phyloP scores from a whole-genome alignment of 2,113 vertebrate species.

The Hippocampus zosterae region DNA sequence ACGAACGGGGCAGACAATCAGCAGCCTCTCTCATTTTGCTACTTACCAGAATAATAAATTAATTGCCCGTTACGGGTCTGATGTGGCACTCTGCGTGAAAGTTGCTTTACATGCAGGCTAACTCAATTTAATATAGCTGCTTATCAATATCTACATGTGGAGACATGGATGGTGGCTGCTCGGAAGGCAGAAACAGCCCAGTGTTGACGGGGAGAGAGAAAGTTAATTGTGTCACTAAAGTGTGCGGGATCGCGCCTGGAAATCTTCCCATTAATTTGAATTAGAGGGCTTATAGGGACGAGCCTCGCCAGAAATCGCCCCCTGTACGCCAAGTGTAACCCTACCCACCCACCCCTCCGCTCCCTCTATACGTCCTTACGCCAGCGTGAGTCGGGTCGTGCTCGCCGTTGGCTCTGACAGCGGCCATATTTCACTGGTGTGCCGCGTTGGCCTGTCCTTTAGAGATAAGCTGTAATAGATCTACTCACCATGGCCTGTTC shows the following conservation, averaged over 20 bases:
- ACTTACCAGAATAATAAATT: neutral
- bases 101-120: neutral
- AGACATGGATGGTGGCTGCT: slow-evolving; percentile 27
- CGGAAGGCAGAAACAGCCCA: slow-evolving; percentile 11
- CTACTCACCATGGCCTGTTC: slow-evolving; percentile 74
- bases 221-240: slow-evolving; percentile 65
- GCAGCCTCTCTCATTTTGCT: neutral
- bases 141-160: slow-evolving; percentile 45
- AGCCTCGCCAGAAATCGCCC: slow-evolving; percentile 29
- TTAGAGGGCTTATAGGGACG: slow-evolving; percentile 30
- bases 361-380: slow-evolving; percentile 24
- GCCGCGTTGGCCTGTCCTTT: slow-evolving; percentile 75
- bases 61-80: neutral
- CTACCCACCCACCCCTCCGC: slow-evolving; percentile 21
- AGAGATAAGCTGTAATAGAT: slow-evolving; percentile 97
- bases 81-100: neutral
- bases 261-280: slow-evolving; percentile 68
- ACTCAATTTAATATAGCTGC: slow-evolving; percentile 1
- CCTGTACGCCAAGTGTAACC: slow-evolving; percentile 1
- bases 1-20: neutral
- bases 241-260: slow-evolving; percentile 62
- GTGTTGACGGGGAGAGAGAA: slow-evolving; percentile 21
- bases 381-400: slow-evolving; percentile 32
- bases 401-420: slow-evolving; percentile 75
- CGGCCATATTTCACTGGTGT: slow-evolving; percentile 83